These are phyloP conservation scores for Delia radicum DNA, from an alignment of 1,140 invertebrate genomes.

Conservation along the genomic window DNA sequence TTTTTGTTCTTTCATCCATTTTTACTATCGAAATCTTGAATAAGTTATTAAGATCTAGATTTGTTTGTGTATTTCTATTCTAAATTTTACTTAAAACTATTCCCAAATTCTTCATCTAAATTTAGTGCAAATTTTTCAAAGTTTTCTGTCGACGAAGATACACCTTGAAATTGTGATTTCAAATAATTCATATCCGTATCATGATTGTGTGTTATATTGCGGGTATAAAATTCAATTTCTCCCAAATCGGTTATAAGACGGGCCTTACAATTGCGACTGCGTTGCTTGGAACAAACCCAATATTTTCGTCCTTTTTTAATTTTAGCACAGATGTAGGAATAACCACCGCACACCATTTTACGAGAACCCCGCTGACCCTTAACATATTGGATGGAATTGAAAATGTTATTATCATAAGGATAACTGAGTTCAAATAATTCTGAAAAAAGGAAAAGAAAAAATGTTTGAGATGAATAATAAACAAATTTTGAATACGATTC, in stretches of 20 bases:
- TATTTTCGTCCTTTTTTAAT: slow-evolving; percentile 34
- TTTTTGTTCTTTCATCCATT: no score
- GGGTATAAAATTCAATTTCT: slow-evolving; percentile 27
- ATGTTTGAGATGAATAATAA: background rate
- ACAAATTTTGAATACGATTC: background rate
- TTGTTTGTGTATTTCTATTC: no score
- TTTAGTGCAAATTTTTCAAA: background rate
- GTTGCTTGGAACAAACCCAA: slow-evolving; percentile 38
- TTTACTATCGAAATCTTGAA: no score
- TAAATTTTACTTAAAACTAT: no score
- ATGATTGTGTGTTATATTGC: slow-evolving; percentile 35
- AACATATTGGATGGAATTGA: slow-evolving; percentile 27
- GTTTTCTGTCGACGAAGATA: no score
- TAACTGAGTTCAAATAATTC: background rate
- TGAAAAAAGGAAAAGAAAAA: background rate
- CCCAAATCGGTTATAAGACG: slow-evolving; percentile 34
- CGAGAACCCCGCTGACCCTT: slow-evolving; percentile 33
- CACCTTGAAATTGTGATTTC: no score
- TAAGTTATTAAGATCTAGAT: no score
- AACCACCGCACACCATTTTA: slow-evolving; percentile 34
- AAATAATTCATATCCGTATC: background rate
- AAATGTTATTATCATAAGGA: background rate
- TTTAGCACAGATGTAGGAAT: slow-evolving; percentile 37
- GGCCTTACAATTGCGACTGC: slow-evolving; percentile 37
- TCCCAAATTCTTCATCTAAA: no score